phyloP scores from a whole-genome alignment of 2,888 invertebrate species.

The Scaptomyza polygonia region DNA sequence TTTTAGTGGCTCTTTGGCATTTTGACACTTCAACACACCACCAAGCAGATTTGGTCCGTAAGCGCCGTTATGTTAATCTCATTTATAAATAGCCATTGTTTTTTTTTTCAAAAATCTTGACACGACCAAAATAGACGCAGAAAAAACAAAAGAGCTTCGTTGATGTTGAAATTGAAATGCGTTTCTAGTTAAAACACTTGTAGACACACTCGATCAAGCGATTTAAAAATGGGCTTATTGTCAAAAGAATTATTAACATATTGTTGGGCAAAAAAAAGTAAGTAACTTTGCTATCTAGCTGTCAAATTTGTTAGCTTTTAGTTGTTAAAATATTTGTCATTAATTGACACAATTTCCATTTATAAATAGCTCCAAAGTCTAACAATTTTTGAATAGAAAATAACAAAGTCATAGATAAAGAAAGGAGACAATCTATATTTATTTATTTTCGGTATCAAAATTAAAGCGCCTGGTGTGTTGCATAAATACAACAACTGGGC shows the following conservation, averaged over 20 bases:
- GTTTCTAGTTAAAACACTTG: background rate
- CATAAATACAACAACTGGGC: conserved; percentile 20
- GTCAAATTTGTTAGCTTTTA: background rate
- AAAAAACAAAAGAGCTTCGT: background rate
- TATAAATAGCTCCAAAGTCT: conserved; percentile 23
- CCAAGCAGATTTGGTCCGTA: conserved; percentile 8
- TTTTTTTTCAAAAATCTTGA: conserved; percentile 30
- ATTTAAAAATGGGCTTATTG: background rate
- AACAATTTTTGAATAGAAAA: background rate
- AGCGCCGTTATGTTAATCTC: conserved; percentile 27
- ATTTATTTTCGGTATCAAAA: conserved; percentile 30
- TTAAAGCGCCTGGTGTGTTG: conserved; percentile 6
- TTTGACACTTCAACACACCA: background rate
- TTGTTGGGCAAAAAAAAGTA: conserved; percentile 19
- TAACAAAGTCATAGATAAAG: background rate
- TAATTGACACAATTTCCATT: conserved; percentile 31
- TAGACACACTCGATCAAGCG: conserved; percentile 25
- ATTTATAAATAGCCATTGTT: conserved; percentile 47
- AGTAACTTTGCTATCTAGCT: conserved; percentile 24
- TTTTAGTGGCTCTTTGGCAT: conserved; percentile 12
- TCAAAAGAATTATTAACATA: conserved; percentile 33
- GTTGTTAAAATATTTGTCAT: conserved; percentile 31
- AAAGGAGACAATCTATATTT: background rate
- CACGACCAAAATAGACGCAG: background rate
- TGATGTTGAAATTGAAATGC: conserved; percentile 3